A percentile compares a stretch with the other conserved stretches of the same genome.
phyloP scores from a whole-genome alignment of 2,113 vertebrate genomes.

The Balaenoptera acutorostrata region DNA sequence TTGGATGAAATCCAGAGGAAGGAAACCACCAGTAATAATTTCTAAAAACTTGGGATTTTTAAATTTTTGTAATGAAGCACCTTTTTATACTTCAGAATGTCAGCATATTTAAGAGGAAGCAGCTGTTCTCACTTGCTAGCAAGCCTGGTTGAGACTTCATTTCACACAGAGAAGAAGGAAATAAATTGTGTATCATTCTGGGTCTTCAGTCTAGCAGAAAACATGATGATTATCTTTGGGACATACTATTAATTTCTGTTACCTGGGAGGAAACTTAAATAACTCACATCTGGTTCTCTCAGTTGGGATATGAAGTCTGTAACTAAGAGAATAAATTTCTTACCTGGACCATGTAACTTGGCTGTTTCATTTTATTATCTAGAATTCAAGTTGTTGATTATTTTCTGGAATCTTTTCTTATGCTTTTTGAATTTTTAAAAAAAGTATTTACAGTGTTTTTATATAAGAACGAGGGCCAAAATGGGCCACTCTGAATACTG shows the following conservation, averaged over 20 bases:
- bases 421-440: not conserved
- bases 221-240: constrained; percentile 10
- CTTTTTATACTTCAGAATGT: constrained; percentile 44
- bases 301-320: not conserved
- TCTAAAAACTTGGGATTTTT: constrained; percentile 38
- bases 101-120: constrained; percentile 65
- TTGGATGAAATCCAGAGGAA: not conserved
- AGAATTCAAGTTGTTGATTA: not conserved
- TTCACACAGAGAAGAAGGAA: constrained; percentile 7
- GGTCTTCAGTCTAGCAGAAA: constrained; percentile 35
- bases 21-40: not conserved
- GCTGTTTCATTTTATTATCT: not conserved
- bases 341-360: not conserved
- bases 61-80: constrained; percentile 48
- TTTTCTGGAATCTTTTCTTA: constrained; percentile 6
- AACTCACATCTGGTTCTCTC: constrained; percentile 29
- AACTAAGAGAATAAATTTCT: not conserved
- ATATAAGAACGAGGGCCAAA: constrained; percentile 43
- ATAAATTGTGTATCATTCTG: constrained; percentile 18
- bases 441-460: constrained; percentile 40
- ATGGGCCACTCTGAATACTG: constrained; percentile 33
- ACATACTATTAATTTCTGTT: constrained; percentile 54
- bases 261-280: constrained; percentile 32
- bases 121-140: constrained; percentile 58
- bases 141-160: constrained; percentile 47